Evolutionary conservation across 1,140 invertebrate genomes (phyloP), one percentile per base, ranked within the genome.

Genomic region (Eciton burchellii): DNA sequence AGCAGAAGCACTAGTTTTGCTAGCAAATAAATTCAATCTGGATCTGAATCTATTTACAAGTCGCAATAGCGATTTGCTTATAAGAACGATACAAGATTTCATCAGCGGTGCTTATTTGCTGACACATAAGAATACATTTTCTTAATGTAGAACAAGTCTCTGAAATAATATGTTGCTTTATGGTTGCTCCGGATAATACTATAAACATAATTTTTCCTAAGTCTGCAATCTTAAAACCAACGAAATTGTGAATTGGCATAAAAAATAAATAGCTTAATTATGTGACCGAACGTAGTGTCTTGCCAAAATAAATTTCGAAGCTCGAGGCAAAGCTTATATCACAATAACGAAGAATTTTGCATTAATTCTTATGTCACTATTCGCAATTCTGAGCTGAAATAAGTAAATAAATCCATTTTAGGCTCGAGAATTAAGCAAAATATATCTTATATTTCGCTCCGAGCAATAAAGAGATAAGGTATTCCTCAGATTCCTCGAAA

Each of bases 61-160:
- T 0, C 95, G 99, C 84, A 99, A 99, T 94, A 99, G 99, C 45
- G 99, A 99, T 93, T 96, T 99, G 0, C 93, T 99, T 9, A 99
- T 99, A 92, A 99, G 98, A 24, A 98, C 99, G 0, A 99, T 99
- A 16, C 99, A 99, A 93, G 99, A 99, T 95, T 99, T 99, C 91
- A 97, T 99, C 77, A 99, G 98, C 5, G 99, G 99, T 19, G 98
- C 96, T 12, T 99, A 99, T 94, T 94, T 99, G 19, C 92, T 99
- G 19, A 99, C 99, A 0, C 97, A 98, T 90, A 98, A 99, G 89
- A 98, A 99, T 93, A 96, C 96, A 0, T 99, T 99, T 94, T 95
- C n/a, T 99, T 62, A 97, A 97, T 76, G 95, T 95, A 81, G 94
- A 95, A 9, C 96, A 99, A 91, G 97, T 97, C 0, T 96, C 95